Evolutionary conservation across 2,888 invertebrate species (phyloP).

Genomic region (Troides aeacus): DNA sequence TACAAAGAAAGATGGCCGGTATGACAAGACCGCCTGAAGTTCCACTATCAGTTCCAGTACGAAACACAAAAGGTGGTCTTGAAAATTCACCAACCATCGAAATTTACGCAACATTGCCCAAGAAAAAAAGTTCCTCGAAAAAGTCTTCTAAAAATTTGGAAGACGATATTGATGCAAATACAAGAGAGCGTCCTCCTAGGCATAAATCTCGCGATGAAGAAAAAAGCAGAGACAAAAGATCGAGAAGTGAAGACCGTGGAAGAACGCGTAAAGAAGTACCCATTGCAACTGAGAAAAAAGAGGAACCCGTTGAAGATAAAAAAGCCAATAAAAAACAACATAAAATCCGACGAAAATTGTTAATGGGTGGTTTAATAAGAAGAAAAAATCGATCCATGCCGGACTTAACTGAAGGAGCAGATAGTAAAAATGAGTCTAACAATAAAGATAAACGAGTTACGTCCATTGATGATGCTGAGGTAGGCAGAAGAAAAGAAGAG

Average conservation of each 20-base stretch:
- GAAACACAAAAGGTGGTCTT: constrained; percentile 85
- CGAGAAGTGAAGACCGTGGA: constrained; percentile 91
- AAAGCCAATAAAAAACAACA: constrained; percentile 93
- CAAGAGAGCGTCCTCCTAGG: constrained; percentile 86
- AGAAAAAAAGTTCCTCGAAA: constrained; percentile 87
- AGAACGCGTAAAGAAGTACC: constrained; percentile 86
- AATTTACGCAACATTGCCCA: constrained; percentile 94
- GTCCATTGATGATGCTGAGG: constrained; percentile 87
- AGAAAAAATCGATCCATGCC: constrained; percentile 96
- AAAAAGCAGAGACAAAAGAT: constrained; percentile 87
- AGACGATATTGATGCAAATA: constrained; percentile 86
- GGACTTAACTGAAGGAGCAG: constrained; percentile 90
- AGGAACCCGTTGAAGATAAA: constrained; percentile 83
- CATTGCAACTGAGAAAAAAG: constrained; percentile 83
- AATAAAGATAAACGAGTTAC: constrained; percentile 67
- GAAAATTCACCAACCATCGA: constrained; percentile 90
- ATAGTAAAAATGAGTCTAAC: constrained; percentile 68
- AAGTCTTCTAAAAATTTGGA: constrained; percentile 85
- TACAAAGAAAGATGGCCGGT: constrained; percentile 89
- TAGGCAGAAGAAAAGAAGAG: constrained; percentile 83
- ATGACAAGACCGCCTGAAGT: constrained; percentile 82
- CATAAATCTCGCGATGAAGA: constrained; percentile 86
- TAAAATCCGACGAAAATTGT: constrained; percentile 90
- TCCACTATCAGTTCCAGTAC: constrained; percentile 83
- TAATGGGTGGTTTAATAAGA: constrained; percentile 94